These are phyloP conservation scores for Muscicapa comitata DNA, from an alignment of 2,797 vertebrate genomes.

Conservation along the genomic window DNA sequence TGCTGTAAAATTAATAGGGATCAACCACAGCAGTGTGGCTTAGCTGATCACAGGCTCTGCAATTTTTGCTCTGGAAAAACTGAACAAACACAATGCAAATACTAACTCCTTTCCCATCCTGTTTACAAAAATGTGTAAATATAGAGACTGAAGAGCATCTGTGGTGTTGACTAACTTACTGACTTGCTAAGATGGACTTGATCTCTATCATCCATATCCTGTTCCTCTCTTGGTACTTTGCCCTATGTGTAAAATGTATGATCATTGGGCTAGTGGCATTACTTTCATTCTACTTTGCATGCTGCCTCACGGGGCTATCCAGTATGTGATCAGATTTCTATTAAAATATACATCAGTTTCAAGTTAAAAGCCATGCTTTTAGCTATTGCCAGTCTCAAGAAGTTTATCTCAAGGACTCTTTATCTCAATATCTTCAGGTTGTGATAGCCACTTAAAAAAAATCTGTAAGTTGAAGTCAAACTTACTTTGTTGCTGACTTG, in stretches of 20 bases:
- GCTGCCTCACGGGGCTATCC: not conserved
- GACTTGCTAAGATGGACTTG: not conserved
- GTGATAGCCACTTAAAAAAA: not conserved
- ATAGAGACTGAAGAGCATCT: not conserved
- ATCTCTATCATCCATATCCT: not conserved
- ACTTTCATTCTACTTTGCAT: not conserved
- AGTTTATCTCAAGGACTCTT: not conserved
- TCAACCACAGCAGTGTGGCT: not conserved
- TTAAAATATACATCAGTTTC: not conserved
- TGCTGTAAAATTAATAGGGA: not conserved
- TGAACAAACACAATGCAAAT: not conserved
- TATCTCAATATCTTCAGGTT: not conserved
- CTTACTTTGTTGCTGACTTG: not conserved
- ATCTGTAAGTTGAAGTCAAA: not conserved
- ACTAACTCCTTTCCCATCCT: not conserved
- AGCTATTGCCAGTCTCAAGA: not conserved
- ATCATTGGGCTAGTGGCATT: not conserved
- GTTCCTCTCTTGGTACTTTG: not conserved
- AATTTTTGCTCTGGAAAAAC: not conserved
- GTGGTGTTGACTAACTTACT: not conserved
- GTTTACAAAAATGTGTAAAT: not conserved
- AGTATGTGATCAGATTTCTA: not conserved
- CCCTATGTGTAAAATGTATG: not conserved
- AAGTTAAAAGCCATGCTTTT: not conserved
- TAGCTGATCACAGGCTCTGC: not conserved